Conservation (phyloP, 2,797 vertebrate genomes). For the Falco novaeseelandiae region DNA sequence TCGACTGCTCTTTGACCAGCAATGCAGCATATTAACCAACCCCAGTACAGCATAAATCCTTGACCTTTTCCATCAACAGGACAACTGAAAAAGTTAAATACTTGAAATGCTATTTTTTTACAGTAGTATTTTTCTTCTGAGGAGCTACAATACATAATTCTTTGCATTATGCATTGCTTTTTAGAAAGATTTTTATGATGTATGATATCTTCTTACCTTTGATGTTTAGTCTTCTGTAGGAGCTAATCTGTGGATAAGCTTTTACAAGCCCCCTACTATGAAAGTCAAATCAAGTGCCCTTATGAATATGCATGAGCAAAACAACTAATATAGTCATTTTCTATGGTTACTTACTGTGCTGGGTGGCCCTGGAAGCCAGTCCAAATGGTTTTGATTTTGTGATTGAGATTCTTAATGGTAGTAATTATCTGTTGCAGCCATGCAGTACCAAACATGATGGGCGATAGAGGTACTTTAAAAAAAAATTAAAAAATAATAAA, state of each 20-base stretch:
- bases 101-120: background rate
- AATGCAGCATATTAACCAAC: background rate
- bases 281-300: slow-evolving; percentile 73
- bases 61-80: slow-evolving; percentile 42
- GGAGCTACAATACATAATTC: slow-evolving; percentile 32
- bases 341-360: slow-evolving; percentile 76
- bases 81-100: slow-evolving; percentile 10
- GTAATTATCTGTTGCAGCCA: slow-evolving; percentile 79
- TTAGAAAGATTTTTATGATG: slow-evolving; percentile 3
- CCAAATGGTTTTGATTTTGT: slow-evolving; percentile 78
- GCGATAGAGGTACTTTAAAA: slow-evolving; percentile 65
- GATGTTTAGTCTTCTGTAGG: slow-evolving; percentile 65
- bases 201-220: slow-evolving; percentile 53
- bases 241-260: slow-evolving; percentile 69
- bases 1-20: slow-evolving; percentile 7
- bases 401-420: slow-evolving; percentile 78
- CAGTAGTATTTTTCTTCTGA: slow-evolving; percentile 12
- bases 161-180: slow-evolving; percentile 8
- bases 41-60: background rate
- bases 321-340: slow-evolving; percentile 66
- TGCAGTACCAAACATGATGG: slow-evolving; percentile 72
- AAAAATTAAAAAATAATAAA: background rate
- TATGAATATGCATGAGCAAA: slow-evolving; percentile 79
- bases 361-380: slow-evolving; percentile 75
- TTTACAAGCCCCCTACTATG: slow-evolving; percentile 70